Percentiles rank a stretch among this genome's conserved stretches.
These are phyloP conservation scores for Eupsilia transversa DNA, from an alignment of 2,888 invertebrate genomes.

Conservation along the genomic window DNA sequence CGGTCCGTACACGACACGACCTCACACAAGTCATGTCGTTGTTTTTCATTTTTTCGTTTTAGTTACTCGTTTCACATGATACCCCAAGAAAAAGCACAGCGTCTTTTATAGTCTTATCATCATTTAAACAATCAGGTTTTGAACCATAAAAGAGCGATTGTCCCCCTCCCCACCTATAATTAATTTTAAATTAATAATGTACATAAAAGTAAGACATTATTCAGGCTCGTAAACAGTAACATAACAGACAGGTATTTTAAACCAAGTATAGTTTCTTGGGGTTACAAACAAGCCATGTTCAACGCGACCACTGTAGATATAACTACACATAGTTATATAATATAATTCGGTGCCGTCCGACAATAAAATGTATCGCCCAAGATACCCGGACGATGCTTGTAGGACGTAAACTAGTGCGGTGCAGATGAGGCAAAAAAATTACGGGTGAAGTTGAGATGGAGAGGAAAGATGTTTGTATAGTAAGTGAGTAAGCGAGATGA, in stretches of 20 bases:
- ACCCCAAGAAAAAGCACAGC: background rate
- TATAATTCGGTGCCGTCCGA: slow-evolving; percentile 54
- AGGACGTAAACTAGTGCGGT: slow-evolving; percentile 59
- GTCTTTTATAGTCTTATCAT: background rate
- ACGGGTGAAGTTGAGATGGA: background rate
- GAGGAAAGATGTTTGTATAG: no score
- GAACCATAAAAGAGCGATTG: background rate
- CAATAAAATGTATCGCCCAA: slow-evolving; percentile 63
- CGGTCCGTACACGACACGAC: background rate
- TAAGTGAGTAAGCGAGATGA: background rate
- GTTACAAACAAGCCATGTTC: slow-evolving; percentile 16
- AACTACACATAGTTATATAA: slow-evolving; percentile 39
- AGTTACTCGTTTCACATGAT: background rate
- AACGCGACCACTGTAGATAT: background rate
- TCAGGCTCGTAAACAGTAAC: background rate
- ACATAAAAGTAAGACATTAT: background rate
- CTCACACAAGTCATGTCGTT: background rate
- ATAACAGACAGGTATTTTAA: background rate
- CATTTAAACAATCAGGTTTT: background rate
- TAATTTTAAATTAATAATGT: background rate
- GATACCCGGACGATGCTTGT: slow-evolving; percentile 53
- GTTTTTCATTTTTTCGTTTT: background rate
- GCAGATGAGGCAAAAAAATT: background rate
- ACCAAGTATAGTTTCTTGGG: background rate
- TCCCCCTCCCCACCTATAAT: background rate